A percentile compares a stretch with the other conserved stretches of the same genome.
Evolutionary conservation across 2,797 vertebrate species (phyloP).

Genomic region (Sternotherus odoratus): DNA sequence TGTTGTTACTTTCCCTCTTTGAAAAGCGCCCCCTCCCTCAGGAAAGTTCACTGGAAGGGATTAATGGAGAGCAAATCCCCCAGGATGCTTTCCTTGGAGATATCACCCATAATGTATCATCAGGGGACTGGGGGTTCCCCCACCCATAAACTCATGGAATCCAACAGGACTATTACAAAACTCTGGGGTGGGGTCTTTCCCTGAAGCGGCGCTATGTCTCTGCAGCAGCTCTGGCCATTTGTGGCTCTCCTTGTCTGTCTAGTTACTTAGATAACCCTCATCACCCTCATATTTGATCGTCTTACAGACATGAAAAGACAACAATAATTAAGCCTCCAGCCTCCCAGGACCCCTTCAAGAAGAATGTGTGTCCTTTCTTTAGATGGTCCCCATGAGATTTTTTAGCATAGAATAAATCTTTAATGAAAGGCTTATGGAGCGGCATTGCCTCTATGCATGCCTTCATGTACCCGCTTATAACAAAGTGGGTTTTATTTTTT

Average conservation of each 20-base stretch:
- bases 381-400: not conserved
- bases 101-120: not conserved
- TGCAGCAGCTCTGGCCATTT: accelerated
- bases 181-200: accelerated
- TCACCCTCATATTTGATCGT: not conserved
- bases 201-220: not conserved
- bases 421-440: not conserved
- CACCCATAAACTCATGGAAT: not conserved
- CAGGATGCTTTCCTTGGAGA: not conserved
- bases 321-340: not conserved
- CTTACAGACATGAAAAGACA: not conserved
- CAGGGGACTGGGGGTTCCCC: not conserved
- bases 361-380: not conserved
- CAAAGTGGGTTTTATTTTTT: not conserved
- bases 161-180: not conserved
- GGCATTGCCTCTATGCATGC: not conserved
- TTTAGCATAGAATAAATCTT: not conserved
- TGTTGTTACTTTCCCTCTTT: not conserved
- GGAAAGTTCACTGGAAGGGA: not conserved
- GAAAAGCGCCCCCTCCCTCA: not conserved
- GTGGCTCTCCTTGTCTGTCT: not conserved
- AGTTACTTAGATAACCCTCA: not conserved
- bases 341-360: not conserved
- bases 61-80: not conserved
- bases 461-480: not conserved